phyloP scores from a whole-genome alignment of 2,888 invertebrate species.

The Eurytoma adleriae region DNA sequence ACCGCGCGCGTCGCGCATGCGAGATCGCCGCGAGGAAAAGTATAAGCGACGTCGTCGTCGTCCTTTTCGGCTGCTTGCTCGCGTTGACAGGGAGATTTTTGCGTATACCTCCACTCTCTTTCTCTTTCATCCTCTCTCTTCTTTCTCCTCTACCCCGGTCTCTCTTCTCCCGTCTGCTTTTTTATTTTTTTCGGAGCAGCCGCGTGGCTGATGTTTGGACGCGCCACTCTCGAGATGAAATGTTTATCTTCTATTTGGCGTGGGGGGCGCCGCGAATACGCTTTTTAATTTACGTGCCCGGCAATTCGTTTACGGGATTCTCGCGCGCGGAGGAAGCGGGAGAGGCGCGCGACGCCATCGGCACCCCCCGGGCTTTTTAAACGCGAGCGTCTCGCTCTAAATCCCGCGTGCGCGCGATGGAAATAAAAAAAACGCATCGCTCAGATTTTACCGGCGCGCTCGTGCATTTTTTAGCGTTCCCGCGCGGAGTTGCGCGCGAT shows the following conservation, averaged over 20 bases:
- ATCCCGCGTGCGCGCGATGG: neutral
- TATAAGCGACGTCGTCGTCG: slow-evolving; percentile 13
- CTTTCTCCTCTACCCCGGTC: neutral
- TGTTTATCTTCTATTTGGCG: slow-evolving; percentile 40
- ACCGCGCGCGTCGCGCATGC: slow-evolving; percentile 2
- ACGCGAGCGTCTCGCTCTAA: neutral
- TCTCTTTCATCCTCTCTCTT: neutral
- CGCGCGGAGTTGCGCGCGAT: no score
- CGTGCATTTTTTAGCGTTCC: no score
- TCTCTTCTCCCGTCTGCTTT: no score
- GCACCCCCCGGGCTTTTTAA: neutral
- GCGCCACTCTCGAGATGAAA: slow-evolving; percentile 5
- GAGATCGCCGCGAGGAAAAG: neutral
- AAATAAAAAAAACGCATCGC: neutral
- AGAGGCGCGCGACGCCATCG: neutral
- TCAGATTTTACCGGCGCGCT: no score
- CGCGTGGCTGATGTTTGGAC: neutral
- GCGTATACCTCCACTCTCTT: neutral
- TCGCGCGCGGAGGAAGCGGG: neutral
- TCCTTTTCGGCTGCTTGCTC: slow-evolving; percentile 3
- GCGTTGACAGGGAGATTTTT: slow-evolving; percentile 20
- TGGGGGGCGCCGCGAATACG: neutral
- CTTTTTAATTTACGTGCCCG: slow-evolving; percentile 15
- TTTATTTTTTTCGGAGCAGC: no score
- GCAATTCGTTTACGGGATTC: slow-evolving; percentile 11